These are phyloP conservation scores for Phragmatobia fuliginosa DNA, from an alignment of 2,888 invertebrate species.

Conservation along the genomic window DNA sequence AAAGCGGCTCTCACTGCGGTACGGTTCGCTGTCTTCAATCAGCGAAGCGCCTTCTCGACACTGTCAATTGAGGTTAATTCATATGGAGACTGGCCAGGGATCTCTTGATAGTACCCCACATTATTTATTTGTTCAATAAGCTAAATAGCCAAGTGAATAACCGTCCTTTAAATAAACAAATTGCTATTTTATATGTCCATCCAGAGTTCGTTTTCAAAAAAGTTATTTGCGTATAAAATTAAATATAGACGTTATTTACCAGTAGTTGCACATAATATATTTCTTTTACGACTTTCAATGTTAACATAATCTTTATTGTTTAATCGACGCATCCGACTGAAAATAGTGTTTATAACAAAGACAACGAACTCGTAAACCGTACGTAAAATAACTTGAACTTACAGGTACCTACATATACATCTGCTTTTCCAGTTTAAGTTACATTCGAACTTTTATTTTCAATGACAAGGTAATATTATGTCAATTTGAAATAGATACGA, in stretches of 20 bases:
- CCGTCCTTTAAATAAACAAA: conserved; percentile 61
- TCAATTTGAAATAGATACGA: not conserved
- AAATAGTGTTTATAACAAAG: conserved; percentile 79
- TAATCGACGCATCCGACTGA: conserved; percentile 63
- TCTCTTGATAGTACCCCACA: conserved; percentile 77
- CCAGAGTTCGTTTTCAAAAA: conserved; percentile 21
- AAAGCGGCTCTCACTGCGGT: conserved; percentile 67
- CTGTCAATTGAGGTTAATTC: conserved; percentile 86
- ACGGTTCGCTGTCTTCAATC: conserved; percentile 79
- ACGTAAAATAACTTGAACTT: conserved; percentile 63
- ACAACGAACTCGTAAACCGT: conserved; percentile 84
- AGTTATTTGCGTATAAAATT: conserved; percentile 21
- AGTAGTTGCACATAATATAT: conserved; percentile 42
- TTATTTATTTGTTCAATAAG: conserved; percentile 83
- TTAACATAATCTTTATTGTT: conserved; percentile 67
- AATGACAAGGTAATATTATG: not conserved
- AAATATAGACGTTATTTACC: conserved; percentile 29
- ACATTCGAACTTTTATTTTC: not conserved
- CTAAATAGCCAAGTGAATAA: conserved; percentile 74
- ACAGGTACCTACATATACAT: too few species aligned
- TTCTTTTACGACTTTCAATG: conserved; percentile 61
- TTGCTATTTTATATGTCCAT: conserved; percentile 52
- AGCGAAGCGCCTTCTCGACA: conserved; percentile 82
- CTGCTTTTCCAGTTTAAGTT: conserved; percentile 30
- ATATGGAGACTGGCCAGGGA: conserved; percentile 82